These are phyloP conservation scores for Struthio camelus DNA, from an alignment of 2,113 vertebrate genomes.

Conservation along the genomic window DNA sequence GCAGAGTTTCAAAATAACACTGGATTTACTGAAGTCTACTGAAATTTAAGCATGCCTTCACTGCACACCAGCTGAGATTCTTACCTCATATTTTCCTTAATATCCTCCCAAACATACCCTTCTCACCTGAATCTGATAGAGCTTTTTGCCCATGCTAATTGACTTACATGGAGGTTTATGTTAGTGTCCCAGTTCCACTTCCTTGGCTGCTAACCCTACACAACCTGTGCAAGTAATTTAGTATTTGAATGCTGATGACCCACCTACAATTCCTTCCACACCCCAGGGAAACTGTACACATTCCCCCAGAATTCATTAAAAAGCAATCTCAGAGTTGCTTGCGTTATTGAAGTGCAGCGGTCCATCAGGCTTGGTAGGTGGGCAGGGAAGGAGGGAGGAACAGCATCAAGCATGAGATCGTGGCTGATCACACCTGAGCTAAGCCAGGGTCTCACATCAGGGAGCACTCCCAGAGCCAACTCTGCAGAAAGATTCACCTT, in stretches of 20 bases:
- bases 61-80: neutral
- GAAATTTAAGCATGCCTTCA: neutral
- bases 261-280: conserved; percentile 32
- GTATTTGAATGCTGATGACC: conserved; percentile 13
- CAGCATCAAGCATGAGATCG: neutral
- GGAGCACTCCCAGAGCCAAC: neutral
- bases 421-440: conserved; percentile 1
- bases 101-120: neutral
- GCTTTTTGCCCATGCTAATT: neutral
- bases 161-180: neutral
- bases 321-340: neutral
- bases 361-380: accelerated
- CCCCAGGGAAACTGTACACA: neutral
- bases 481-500: neutral
- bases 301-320: neutral
- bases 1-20: neutral
- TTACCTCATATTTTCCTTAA: neutral
- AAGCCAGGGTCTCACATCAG: neutral
- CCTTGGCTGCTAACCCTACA: conserved; percentile 16
- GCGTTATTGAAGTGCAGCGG: neutral
- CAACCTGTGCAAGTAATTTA: conserved; percentile 19
- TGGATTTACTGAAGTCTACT: neutral
- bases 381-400: neutral
- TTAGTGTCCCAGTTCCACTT: neutral
- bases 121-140: neutral